Evolutionary conservation across 2,888 invertebrate genomes (phyloP).

Genomic region (Eumacrocentrus americanus): DNA sequence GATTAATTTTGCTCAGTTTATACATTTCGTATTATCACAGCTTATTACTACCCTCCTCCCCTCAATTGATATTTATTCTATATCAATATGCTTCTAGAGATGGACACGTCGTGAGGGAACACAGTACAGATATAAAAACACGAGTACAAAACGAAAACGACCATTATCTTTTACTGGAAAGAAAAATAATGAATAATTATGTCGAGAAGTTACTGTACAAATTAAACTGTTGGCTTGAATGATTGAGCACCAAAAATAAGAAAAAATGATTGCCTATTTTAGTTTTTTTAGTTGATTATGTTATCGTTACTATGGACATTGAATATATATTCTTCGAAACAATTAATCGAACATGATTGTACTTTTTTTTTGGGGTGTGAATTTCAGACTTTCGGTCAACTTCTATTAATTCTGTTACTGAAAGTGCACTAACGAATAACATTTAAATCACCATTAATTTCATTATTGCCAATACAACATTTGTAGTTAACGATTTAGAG

Average conservation of each 20-base stretch:
- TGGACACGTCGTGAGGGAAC: conserved; percentile 14
- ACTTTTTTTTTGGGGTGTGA: too few relatives aligned
- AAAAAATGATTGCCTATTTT: too few relatives aligned
- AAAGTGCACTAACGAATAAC: not conserved
- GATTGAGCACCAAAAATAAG: too few relatives aligned
- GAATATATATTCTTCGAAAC: too few relatives aligned
- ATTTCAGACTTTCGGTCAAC: too few relatives aligned
- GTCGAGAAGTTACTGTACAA: not conserved
- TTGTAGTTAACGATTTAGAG: conserved; percentile 4
- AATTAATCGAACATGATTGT: too few relatives aligned
- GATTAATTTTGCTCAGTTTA: conserved; percentile 41
- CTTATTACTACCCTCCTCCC: conserved; percentile 40
- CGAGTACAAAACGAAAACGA: conserved; percentile 27
- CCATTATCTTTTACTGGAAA: too few relatives aligned
- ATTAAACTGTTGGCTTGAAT: not conserved
- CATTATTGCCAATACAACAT: conserved; percentile 20
- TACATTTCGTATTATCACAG: conserved; percentile 56
- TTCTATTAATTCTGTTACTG: too few relatives aligned
- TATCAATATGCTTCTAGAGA: conserved; percentile 34
- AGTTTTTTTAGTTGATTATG: too few relatives aligned
- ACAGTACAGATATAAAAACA: conserved; percentile 26
- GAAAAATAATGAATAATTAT: conserved; percentile 6
- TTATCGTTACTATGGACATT: too few relatives aligned
- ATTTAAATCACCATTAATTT: not conserved
- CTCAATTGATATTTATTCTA: conserved; percentile 33